Percentiles rank a stretch among this genome's conserved stretches.
Conservation (phyloP, 2,797 vertebrate species). For the Arctocebus calabarensis region DNA sequence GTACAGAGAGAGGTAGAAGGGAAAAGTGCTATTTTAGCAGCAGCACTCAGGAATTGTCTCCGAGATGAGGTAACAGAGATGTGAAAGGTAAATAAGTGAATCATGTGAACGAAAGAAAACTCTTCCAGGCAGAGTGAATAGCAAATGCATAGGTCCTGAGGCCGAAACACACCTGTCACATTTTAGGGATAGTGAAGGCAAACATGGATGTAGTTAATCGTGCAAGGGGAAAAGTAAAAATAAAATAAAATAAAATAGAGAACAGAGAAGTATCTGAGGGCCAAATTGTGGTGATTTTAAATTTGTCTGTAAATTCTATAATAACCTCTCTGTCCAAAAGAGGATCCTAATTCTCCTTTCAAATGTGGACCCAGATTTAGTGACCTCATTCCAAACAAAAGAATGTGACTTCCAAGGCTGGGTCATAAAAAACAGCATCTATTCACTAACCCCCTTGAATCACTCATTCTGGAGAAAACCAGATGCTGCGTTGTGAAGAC, state of each 20-base stretch:
- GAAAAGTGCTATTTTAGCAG: not conserved
- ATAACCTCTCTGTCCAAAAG: not conserved
- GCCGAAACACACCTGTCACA: not conserved
- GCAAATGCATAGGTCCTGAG: not conserved
- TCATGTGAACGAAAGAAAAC: not conserved
- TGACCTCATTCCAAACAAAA: not conserved
- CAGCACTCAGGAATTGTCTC: not conserved
- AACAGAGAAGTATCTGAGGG: not conserved
- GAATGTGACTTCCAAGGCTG: not conserved
- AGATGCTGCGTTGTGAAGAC: not conserved
- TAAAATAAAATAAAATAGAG: not conserved
- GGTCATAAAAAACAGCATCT: not conserved
- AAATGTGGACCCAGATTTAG: not conserved
- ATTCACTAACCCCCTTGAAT: not conserved
- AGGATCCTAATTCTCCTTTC: not conserved
- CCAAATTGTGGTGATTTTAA: not conserved
- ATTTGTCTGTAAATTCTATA: not conserved
- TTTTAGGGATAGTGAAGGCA: not conserved
- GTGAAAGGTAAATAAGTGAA: not conserved
- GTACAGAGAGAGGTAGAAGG: not conserved
- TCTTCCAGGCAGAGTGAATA: not conserved
- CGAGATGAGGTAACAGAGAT: not conserved
- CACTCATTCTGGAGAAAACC: slow-evolving; percentile 27
- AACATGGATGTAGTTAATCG: not conserved
- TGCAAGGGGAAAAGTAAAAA: not conserved